Percentiles rank a stretch among this genome's conserved stretches.
Conservation (phyloP, 2,888 invertebrate species). For the Nezara viridula region DNA sequence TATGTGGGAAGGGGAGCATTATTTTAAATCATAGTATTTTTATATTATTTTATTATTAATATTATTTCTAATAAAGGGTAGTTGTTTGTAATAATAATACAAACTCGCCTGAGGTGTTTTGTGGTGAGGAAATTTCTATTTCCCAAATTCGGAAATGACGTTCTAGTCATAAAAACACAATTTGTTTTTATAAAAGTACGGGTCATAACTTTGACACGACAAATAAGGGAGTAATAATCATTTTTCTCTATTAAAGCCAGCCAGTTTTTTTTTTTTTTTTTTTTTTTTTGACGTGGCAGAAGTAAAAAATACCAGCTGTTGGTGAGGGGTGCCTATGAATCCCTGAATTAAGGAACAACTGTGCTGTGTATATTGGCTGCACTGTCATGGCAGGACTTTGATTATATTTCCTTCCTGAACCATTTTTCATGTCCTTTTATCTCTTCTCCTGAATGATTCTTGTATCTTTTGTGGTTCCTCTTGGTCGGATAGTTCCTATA, state of each 20-base stretch:
- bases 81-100: too few relatives aligned
- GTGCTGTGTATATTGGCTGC: not conserved
- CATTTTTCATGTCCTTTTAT: slow-evolving; percentile 35
- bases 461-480: not conserved
- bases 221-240: slow-evolving; percentile 6
- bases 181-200: too few relatives aligned
- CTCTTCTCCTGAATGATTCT: not conserved
- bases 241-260: slow-evolving; percentile 30
- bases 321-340: slow-evolving; percentile 14
- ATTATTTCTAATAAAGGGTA: too few relatives aligned
- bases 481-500: not conserved
- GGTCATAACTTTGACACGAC: not conserved
- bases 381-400: not conserved
- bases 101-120: too few relatives aligned
- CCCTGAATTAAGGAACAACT: slow-evolving; percentile 30
- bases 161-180: too few relatives aligned
- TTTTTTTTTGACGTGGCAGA: not conserved
- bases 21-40: too few relatives aligned
- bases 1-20: too few relatives aligned
- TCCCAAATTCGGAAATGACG: too few relatives aligned
- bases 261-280: too few relatives aligned
- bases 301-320: slow-evolving; percentile 13
- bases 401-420: not conserved
- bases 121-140: too few relatives aligned
- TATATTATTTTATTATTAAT: too few relatives aligned